These are phyloP conservation scores for Orchestia grillus DNA, from an alignment of 1,140 invertebrate genomes.

Conservation along the genomic window DNA sequence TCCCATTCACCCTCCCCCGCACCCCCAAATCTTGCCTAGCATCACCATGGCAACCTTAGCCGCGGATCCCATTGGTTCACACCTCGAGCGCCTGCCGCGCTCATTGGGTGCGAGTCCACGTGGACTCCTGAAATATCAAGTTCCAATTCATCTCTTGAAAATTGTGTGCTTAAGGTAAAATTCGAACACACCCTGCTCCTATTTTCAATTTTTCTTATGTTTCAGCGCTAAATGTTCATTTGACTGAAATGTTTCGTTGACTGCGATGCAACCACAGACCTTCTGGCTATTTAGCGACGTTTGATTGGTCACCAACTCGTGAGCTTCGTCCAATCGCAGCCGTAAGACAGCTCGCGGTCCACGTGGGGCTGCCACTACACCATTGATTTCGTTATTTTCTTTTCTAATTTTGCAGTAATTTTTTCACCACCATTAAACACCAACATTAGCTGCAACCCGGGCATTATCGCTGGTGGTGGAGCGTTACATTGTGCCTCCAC, in stretches of 20 bases:
- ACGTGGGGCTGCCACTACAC: slow-evolving; percentile 38
- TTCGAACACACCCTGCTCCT: neutral
- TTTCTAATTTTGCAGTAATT: slow-evolving; percentile 53
- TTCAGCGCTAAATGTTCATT: neutral
- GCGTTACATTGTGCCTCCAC: slow-evolving; percentile 44
- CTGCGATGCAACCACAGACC: no score
- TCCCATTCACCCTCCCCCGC: neutral
- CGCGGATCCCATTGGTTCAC: neutral
- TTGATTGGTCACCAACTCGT: neutral
- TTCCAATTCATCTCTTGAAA: neutral
- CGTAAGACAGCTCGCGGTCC: neutral
- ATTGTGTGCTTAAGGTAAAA: neutral
- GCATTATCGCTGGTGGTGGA: slow-evolving; percentile 46
- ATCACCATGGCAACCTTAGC: slow-evolving; percentile 29
- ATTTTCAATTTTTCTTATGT: neutral
- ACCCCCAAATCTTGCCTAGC: neutral
- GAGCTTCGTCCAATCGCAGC: neutral
- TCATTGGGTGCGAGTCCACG: slow-evolving; percentile 5
- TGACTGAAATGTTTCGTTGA: neutral
- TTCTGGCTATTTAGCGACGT: neutral
- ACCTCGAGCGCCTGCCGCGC: neutral
- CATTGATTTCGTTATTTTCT: slow-evolving; percentile 57
- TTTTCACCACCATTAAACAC: slow-evolving; percentile 55
- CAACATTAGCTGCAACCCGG: slow-evolving; percentile 54
- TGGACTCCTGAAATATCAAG: neutral